Percentiles rank a stretch among this genome's conserved stretches.
Evolutionary conservation across 2,797 vertebrate genomes (phyloP).

Genomic region (Megalops cyprinoides): DNA sequence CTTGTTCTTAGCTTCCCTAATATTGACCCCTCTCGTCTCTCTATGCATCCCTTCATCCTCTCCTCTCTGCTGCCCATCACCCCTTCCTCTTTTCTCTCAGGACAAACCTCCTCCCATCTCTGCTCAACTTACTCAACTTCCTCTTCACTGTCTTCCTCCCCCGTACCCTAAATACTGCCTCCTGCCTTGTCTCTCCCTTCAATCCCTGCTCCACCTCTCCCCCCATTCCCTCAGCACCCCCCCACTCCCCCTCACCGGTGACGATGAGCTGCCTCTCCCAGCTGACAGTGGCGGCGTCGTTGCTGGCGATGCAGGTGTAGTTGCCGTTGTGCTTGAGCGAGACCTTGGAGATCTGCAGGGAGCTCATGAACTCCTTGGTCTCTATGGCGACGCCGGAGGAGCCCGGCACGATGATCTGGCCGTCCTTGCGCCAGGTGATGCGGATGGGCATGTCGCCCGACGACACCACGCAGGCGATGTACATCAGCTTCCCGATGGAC

Average conservation of each 20-base stretch:
- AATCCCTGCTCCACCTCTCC: too few relatives aligned
- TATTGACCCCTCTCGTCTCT: too few relatives aligned
- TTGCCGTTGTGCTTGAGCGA: constrained; percentile 96
- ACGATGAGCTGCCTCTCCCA: constrained; percentile 95
- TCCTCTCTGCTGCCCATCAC: too few relatives aligned
- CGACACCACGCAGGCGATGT: constrained; percentile 96
- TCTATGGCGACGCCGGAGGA: constrained; percentile 94
- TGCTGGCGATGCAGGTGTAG: constrained; percentile 95
- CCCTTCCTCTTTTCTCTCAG: background rate
- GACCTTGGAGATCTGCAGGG: constrained; percentile 92
- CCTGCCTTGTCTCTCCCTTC: too few relatives aligned
- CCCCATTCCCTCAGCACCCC: background rate
- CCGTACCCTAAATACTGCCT: background rate
- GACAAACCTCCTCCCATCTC: background rate
- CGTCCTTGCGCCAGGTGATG: constrained; percentile 97
- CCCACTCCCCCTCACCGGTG: constrained; percentile 75
- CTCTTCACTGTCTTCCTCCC: background rate
- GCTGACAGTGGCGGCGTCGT: constrained; percentile 93
- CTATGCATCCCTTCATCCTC: too few relatives aligned
- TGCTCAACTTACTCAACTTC: background rate
- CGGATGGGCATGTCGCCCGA: constrained; percentile 98
- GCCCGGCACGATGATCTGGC: constrained; percentile 90
- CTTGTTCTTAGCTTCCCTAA: too few relatives aligned
- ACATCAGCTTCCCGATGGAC: constrained; percentile 95
- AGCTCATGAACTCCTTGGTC: constrained; percentile 97